Base-by-base conservation (phyloP, 2,113 vertebrate species). In the Lepidothrix coronata region DNA sequence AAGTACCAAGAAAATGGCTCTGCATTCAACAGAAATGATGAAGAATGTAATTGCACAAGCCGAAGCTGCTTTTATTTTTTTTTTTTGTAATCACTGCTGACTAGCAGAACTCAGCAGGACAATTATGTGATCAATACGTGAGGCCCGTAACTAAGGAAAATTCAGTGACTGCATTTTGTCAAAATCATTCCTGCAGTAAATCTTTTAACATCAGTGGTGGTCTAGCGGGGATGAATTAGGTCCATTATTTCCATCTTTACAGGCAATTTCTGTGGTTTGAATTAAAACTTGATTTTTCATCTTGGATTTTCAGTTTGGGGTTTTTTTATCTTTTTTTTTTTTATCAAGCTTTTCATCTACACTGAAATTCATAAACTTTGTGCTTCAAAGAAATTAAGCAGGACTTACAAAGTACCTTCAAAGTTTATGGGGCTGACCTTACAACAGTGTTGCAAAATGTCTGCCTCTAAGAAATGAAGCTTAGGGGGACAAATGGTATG, bases 1-100 rank as follows among this genome's bases (percentile, higher is more conserved):
- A 97, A 98, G 97, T 99, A 11, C 99, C 99, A 28, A 98, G 97
- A 72, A 98, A 97, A 67, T 99, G 99, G 99, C 98, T 99, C 51
- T 99, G 99, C 94, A 96, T 99, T 88, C 98, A 95, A 30, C 97
- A 91, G 72, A 92, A 96, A 51, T 30, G 16, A 54, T 72, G 75
- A 95, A 92, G 46, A 70, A 78, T 61, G 15, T 17, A 91, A 58
- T 16, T 94, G 67, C 76, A 73, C 30, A 74, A 44, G 70, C 58
- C 81, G 70, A 93, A 96, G 84, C 8, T 43, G 18, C 28, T 9
- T 41, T 41, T 41, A 41, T 41, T 28, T 63, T 48, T 67, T 72
- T 27, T 21, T n/a, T 33, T 16, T 7, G 2, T 9, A 74, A 62
- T 68, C 14, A 33, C 74, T 76, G 46, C 58, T 75, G n/a, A 63